Evolutionary conservation across 2,888 invertebrate species (phyloP), one percentile per base, ranked within the genome.

Genomic region (Apamea epomidion): DNA sequence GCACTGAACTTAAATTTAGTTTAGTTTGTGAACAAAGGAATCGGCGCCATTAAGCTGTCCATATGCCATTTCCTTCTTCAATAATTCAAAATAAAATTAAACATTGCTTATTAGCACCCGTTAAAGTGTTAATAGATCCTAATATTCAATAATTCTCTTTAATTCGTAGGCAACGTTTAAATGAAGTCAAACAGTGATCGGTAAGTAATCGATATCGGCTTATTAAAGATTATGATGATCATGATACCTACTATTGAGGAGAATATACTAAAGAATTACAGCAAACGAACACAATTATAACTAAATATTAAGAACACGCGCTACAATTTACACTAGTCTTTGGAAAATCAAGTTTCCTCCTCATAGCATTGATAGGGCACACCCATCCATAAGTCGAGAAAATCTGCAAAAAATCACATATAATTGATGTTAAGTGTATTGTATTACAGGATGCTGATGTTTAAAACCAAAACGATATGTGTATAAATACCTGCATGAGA

Each of bases 401-500:
- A 91, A 92, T 90, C 85, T 90, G 78, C 87, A 86, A 87, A 89
- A 87, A 92, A 90, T 88, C 80, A 91, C 84, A 88, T 80, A 80
- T 93, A 92, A 93, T 93, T 93, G 87, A 83, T 51, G 42, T 64
- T 87, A 90, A 88, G 85, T 84, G 78, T 89, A 90, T 88, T 87
- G 60, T 86, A 89, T 90, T 90, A 88, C 91, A 91, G 93, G 93
- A 92, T 92, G 91, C 91, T 91, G 88, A 92, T 90, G 87, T 88
- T 92, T 93, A 93, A 91, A 91, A 88, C 89, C 85, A 89, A 92
- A 93, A 87, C 89, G 89, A 89, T 91, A 91, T 91, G 86, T 90
- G 92, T 94, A 94, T 94, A 94, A 92, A 94, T 94, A 94, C 91
- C 82, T 88, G 91, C n/a, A 89, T 73, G 81, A 90, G 87, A 91